These are phyloP conservation scores for Macropodus opercularis DNA, from an alignment of 2,797 vertebrate genomes.

Conservation along the genomic window DNA sequence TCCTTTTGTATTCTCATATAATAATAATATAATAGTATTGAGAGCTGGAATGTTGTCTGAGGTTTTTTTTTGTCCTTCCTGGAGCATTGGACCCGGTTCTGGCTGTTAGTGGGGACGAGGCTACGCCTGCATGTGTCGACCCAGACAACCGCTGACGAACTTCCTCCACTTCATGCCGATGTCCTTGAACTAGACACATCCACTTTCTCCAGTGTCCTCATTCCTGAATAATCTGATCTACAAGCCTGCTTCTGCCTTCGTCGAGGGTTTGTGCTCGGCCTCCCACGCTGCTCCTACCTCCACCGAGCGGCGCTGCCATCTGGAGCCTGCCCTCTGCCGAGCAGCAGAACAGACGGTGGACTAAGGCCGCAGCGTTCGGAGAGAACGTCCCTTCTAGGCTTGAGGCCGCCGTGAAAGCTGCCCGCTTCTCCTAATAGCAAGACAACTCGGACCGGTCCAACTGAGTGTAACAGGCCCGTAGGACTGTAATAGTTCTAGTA, in stretches of 20 bases:
- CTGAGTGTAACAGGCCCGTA: too few relatives aligned
- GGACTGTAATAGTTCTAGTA: too few relatives aligned
- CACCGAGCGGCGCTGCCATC: constrained; percentile 61
- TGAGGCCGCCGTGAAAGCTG: too few relatives aligned
- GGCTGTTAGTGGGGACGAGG: too few relatives aligned
- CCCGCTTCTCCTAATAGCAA: too few relatives aligned
- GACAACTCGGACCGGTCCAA: too few relatives aligned
- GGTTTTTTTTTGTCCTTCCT: background rate
- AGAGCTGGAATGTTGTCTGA: constrained; percentile 9
- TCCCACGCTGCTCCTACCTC: constrained; percentile 48
- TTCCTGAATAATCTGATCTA: background rate
- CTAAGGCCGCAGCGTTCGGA: background rate
- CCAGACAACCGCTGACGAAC: too few relatives aligned
- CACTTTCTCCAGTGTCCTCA: constrained; percentile 1
- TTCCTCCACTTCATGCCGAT: too few relatives aligned
- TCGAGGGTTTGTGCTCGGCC: constrained; percentile 10
- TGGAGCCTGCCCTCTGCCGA: constrained; percentile 56
- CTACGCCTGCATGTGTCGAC: too few relatives aligned
- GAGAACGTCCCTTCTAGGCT: background rate
- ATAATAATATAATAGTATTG: constrained; percentile 65
- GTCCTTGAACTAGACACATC: too few relatives aligned
- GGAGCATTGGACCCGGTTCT: too few relatives aligned
- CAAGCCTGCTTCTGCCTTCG: background rate
- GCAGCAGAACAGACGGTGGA: background rate
- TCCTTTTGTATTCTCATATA: constrained; percentile 67